phyloP scores from a whole-genome alignment of 2,113 vertebrate species.

The Indri indri region DNA sequence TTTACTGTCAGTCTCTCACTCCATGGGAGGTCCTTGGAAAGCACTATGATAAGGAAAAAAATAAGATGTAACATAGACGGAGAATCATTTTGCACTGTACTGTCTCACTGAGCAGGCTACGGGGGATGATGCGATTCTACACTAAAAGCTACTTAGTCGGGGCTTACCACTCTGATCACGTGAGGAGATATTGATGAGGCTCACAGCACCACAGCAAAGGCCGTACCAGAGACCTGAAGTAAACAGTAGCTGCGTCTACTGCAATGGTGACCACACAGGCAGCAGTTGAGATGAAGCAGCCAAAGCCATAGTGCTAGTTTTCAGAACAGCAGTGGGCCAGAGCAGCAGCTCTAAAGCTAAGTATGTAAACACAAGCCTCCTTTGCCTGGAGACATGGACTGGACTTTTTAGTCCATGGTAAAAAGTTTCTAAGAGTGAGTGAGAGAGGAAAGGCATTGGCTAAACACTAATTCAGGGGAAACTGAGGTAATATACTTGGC shows the following conservation, averaged over 20 bases:
- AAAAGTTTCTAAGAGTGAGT: not conserved
- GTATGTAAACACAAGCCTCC: not conserved
- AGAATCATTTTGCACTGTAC: not conserved
- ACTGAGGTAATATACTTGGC: not conserved
- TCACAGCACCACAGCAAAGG: not conserved
- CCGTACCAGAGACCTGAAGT: not conserved
- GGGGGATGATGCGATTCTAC: not conserved
- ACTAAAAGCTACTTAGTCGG: not conserved
- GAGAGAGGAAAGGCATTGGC: not conserved
- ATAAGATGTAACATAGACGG: not conserved
- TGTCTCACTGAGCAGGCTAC: not conserved
- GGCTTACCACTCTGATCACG: not conserved
- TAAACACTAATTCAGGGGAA: not conserved
- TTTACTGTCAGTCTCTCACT: not conserved
- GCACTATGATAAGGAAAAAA: not conserved
- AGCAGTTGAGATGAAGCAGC: not conserved
- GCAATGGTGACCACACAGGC: not conserved
- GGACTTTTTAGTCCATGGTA: not conserved
- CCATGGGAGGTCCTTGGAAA: not conserved
- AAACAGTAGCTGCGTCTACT: not conserved
- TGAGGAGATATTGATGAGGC: not conserved
- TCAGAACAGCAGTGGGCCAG: not conserved
- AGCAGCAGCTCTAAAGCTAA: too few species aligned
- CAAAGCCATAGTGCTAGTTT: not conserved
- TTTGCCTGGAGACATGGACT: accelerated